A percentile compares a stretch with the other conserved stretches of the same genome.
Conservation (phyloP, 2,888 invertebrate genomes). For the Clitarchus hookeri region DNA sequence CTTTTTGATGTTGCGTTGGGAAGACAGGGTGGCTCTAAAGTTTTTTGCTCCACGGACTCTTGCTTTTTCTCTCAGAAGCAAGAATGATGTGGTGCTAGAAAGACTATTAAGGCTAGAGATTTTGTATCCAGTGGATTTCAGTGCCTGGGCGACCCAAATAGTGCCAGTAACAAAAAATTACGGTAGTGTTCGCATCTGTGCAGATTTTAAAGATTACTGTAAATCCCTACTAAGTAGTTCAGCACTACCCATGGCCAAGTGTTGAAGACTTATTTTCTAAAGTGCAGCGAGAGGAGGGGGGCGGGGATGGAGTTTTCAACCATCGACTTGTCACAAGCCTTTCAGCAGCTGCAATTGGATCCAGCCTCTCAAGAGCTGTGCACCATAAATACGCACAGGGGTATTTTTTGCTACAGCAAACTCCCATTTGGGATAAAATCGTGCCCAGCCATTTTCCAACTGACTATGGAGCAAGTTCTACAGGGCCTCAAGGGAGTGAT, state of each 20-base stretch:
- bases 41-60: no score
- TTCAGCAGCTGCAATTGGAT: not conserved
- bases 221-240: conserved; percentile 18
- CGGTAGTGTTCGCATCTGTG: conserved; percentile 31
- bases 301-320: not conserved
- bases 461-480: conserved; percentile 20
- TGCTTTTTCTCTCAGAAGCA: not conserved
- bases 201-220: conserved; percentile 33
- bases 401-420: conserved; percentile 18
- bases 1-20: no score
- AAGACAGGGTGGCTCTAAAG: no score
- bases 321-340: no score
- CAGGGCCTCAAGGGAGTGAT: conserved; percentile 26
- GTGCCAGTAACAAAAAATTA: conserved; percentile 25
- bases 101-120: conserved; percentile 25
- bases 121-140: conserved; percentile 20
- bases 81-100: conserved; percentile 35
- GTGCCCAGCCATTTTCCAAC: conserved; percentile 27
- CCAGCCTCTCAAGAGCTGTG: not conserved
- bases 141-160: conserved; percentile 31
- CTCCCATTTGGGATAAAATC: conserved; percentile 21
- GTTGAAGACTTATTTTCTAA: not conserved
- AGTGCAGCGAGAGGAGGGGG: no score
- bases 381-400: conserved; percentile 24
- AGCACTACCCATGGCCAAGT: not conserved